Base-by-base conservation (phyloP, 2,113 vertebrate genomes). In the Takifugu flavidus region DNA sequence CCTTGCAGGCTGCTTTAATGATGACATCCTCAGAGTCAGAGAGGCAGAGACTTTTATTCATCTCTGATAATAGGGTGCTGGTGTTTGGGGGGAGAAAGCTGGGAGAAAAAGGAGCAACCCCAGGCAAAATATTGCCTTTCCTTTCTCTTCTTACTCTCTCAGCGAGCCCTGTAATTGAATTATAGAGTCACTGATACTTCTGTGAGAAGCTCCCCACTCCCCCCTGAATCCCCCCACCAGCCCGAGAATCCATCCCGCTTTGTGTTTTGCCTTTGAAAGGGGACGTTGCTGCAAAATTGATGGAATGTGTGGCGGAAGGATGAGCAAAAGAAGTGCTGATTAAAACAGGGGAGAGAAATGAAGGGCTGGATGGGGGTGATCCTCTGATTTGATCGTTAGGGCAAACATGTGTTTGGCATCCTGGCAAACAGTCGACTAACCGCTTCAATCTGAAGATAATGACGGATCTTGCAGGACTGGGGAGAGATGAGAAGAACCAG, bases 1-100 rank as follows among this genome's bases (percentile, higher is more conserved):
- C 58, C 67, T 80, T 65, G 53, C 59, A 57, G 70, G 61, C 54
- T 51, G 0, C 51, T 58, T 85, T 88, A 89, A 91, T 89, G 82
- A 88, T 86, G 86, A 80, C 72, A 84, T 75, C 78, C 69, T 64
- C 69, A 51, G 61, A 79, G 74, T 15, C 20, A 4, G 43, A 26
- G 25, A 67, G 70, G 13, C 13, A 29, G 25, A 67, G 68, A 4
- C 13, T 47, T n/a, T 45, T 75, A 67, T 77, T 60, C 66, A 56
- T 25, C 55, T 54, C 50, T 29, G 39, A 70, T 78, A 65, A 75
- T 47, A 56, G 58, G 66, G 67, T 65, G 65, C 25, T 66, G 79
- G 11, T 60, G 70, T 43, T 49, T 2, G 47, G 74, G 59, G 52
- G 56, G 65, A 52, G 51, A 67, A 31, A 49, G 67, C 26, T 55